Percentiles rank a stretch among this genome's conserved stretches.
Evolutionary conservation across 2,113 vertebrate species (phyloP).

Genomic region (Calyptomena viridis): DNA sequence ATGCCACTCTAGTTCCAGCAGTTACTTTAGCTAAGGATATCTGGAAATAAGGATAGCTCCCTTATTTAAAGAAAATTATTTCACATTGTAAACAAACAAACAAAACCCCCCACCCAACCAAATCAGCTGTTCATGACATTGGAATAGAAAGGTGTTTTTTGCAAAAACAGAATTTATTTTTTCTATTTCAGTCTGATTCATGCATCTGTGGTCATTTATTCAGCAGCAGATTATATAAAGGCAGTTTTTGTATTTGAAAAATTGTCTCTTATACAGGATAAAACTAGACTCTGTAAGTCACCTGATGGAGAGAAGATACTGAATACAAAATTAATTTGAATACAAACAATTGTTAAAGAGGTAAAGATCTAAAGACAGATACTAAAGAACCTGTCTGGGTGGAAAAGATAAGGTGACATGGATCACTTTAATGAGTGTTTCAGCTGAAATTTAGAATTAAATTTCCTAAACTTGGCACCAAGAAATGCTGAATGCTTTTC

Average conservation of each 20-base stretch:
- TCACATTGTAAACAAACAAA: not conserved
- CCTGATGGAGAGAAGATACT: not conserved
- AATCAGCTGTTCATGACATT: not conserved
- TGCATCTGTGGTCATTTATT: not conserved
- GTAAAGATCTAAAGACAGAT: constrained; percentile 35
- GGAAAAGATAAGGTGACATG: constrained; percentile 4
- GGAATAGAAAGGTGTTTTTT: not conserved
- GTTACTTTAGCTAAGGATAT: not conserved
- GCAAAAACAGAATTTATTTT: not conserved
- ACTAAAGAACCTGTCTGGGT: constrained; percentile 4
- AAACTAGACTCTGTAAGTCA: not conserved
- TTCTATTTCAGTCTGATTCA: not conserved
- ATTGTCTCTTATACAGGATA: not conserved
- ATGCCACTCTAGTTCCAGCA: not conserved
- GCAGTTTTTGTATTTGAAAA: not conserved
- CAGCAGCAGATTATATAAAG: not conserved
- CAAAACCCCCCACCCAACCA: too few species aligned
- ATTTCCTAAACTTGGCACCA: not conserved
- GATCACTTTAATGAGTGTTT: constrained; percentile 33
- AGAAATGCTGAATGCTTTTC: constrained; percentile 15
- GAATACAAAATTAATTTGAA: constrained; percentile 7
- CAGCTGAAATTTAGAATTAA: not conserved
- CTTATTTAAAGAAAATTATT: not conserved
- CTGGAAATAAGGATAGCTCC: not conserved
- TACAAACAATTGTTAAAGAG: not conserved